Conservation (phyloP, 2,113 vertebrate species). For the Myotis brandtii region DNA sequence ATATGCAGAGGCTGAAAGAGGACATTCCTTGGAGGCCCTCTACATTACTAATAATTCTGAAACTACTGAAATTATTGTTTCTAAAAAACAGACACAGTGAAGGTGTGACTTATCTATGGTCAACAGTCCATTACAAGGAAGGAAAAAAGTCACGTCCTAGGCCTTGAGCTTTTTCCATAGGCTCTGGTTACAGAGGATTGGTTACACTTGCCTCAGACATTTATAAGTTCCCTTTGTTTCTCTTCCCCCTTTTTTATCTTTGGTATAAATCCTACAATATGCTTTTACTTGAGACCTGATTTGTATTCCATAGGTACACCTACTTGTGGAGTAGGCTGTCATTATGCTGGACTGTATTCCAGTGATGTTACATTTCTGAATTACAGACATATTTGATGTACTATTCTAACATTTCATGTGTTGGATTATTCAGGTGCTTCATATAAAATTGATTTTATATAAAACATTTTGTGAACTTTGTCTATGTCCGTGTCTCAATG, state of each 20-base stretch:
- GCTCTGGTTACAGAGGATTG: background rate
- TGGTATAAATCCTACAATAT: background rate
- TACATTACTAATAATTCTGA: background rate
- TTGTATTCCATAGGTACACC: background rate
- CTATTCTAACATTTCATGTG: background rate
- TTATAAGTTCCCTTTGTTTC: background rate
- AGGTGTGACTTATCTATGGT: background rate
- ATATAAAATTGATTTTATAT: constrained; percentile 14
- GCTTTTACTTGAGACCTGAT: background rate
- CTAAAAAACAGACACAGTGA: background rate
- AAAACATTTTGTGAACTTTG: background rate
- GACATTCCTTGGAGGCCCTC: background rate
- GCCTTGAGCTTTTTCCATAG: background rate
- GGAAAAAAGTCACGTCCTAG: background rate
- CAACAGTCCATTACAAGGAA: background rate
- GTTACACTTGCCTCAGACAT: background rate
- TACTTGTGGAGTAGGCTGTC: background rate
- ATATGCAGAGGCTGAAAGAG: background rate
- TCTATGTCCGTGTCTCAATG: background rate
- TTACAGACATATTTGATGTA: background rate
- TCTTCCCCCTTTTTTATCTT: background rate
- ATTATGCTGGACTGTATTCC: background rate
- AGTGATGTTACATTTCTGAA: background rate
- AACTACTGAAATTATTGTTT: background rate
- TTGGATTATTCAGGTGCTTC: background rate